Base-by-base conservation (phyloP, 1,140 invertebrate species). In the Ooceraea biroi region DNA sequence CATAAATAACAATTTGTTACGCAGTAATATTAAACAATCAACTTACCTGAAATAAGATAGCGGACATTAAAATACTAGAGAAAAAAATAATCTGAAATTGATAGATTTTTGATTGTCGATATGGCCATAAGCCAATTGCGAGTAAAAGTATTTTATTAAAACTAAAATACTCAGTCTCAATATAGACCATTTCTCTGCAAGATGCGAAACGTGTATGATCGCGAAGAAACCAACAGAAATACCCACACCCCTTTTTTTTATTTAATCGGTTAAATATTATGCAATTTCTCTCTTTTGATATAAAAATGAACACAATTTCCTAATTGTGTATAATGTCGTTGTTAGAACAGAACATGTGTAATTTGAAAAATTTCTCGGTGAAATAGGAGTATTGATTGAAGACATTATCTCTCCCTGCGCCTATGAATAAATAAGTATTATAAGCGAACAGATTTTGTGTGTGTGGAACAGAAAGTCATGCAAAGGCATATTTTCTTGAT, bases 121-220 rank as follows among this genome's bases (percentile, higher is more conserved):
- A 44, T 7, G 71, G 71, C 71, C 71, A 74, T 5, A 60, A 74
- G 4, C 72, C 72, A 19, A 74, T n/a, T n/a, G 5, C 2, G 0
- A 74, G 55, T 5, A 74, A 0, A 10, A 74, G n/a, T 27, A 61
- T 46, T 74, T 36, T 44, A 46, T 74, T 74, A 2, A 74, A 5
- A 4, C 11, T n/a, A 3, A 60, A 74, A 46, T 46, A 19, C 12
- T 72, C 50, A 11, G n/a, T 22, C 14, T 41, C 14, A 30, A 57
- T 2, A 17, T 11, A 25, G 8, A 60, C 46, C 72, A 74, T 74
- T n/a, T 19, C 22, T 61, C 12, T 3, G 5, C 7, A 17, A 60
- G n/a, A 19, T 25, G 0, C 17, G 1, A 1, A 3, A 27, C 17
- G 19, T 1, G 12, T 60, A 27, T 73, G 19, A 44, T 0, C 52